Evolutionary conservation across 64 coral and sea anemone species (phyloP), one percentile per base, ranked within the genome.

Genomic region (Pocillopora verrucosa): DNA sequence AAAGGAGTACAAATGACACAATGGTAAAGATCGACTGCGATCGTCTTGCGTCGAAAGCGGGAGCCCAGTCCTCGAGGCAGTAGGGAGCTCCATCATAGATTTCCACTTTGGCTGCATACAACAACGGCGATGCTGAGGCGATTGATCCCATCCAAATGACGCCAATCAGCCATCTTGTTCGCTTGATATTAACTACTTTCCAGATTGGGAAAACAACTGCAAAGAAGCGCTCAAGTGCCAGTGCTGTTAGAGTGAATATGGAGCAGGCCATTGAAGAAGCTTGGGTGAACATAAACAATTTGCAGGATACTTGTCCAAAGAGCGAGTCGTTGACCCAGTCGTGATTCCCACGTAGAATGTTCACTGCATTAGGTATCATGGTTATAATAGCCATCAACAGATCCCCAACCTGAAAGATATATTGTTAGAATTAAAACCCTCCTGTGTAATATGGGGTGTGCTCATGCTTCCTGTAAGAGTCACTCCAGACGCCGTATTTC

Each of bases 191-290:
- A 24, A 79, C 58, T 1, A 68, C 76, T 22, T 77, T 83, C 51
- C 83, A 72, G 11, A 92, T 41, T 34, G 90, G 90, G 34, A 72
- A 92, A 35, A 87, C 84, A 35, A 92, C 76, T 11, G 90, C 90
- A 64, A 83, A 83, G 57, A 87, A 92, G 20, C 90, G 36, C 38
- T 92, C 90, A 60, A 69, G 74, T 16, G 90, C 90, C 65, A 87
- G 72, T 35, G 76, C 90, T 25, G 90, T 87, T 0, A 92, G 90
- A 67, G 90, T 92, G 20, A 92, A 87, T 26, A 92, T 87, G 9
- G 90, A 92, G 22, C 74, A 61, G 0, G 90, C 90, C 83, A 92
- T 92, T 9, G 82, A 78, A 11, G 75, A 34, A 15, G 75, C 90
- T 36, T 86, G 82, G 15, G 65, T 51, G 74, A 92, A 87, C 17